phyloP scores from a whole-genome alignment of 2,113 vertebrate genomes.

The Azemiops feae region DNA sequence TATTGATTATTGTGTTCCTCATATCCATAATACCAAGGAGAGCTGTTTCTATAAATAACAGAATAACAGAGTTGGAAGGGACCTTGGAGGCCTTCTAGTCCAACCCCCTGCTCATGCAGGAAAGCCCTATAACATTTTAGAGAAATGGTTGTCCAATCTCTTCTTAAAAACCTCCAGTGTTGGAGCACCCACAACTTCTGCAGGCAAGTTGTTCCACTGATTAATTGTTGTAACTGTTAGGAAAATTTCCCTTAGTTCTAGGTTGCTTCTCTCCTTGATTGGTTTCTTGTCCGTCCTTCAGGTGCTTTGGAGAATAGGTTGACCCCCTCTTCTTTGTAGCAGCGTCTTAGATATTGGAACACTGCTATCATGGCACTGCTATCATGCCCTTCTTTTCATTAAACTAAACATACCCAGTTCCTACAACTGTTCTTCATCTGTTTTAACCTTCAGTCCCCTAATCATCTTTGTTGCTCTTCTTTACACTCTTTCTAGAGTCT shows the following conservation, averaged over 20 bases:
- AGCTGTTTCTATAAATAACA: neutral
- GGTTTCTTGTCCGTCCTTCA: too few species aligned
- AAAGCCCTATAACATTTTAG: neutral
- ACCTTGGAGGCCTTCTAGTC: neutral
- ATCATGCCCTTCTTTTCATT: too few species aligned
- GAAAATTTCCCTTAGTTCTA: too few species aligned
- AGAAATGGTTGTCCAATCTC: neutral
- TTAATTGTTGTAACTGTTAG: neutral
- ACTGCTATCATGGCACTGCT: too few species aligned
- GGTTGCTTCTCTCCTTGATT: too few species aligned
- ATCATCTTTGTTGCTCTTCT: neutral
- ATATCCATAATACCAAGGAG: too few species aligned
- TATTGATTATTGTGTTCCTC: neutral
- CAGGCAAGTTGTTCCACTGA: neutral
- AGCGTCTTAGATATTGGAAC: too few species aligned
- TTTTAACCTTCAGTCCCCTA: neutral
- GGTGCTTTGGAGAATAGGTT: too few species aligned
- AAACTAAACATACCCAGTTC: neutral
- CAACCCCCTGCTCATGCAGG: neutral
- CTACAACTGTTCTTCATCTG: neutral
- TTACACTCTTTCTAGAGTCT: neutral
- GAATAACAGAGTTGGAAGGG: neutral
- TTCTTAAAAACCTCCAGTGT: neutral
- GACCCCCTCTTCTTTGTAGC: too few species aligned
- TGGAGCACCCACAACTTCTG: neutral